Evolutionary conservation across 2,113 vertebrate species (phyloP).

Genomic region (Catharus fuscescens): DNA sequence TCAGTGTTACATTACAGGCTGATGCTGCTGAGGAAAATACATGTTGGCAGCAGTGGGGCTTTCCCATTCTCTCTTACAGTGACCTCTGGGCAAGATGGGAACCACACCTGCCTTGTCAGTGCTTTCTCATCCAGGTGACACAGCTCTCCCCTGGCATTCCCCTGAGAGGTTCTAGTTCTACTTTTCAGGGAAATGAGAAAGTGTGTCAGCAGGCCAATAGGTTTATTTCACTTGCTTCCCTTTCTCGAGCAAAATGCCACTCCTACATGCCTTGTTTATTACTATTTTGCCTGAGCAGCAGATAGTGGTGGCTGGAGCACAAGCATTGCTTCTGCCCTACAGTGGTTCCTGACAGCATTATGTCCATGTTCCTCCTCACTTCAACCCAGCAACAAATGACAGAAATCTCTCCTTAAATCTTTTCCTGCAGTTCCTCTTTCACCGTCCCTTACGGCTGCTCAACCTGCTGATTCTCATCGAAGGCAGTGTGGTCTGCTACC

Average conservation of each 20-base stretch:
- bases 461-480: constrained; percentile 97
- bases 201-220: background rate
- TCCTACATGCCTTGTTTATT: rapidly evolving
- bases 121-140: rapidly evolving
- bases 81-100: background rate
- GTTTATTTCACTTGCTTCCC: background rate
- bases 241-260: background rate
- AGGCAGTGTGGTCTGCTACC: constrained; percentile 94
- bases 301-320: background rate
- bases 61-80: background rate
- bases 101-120: rapidly evolving
- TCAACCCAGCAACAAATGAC: background rate
- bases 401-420: background rate
- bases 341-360: background rate
- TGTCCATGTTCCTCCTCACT: rapidly evolving
- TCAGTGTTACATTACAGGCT: background rate
- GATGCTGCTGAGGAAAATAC: background rate
- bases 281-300: background rate
- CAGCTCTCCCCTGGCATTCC: background rate
- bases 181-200: background rate
- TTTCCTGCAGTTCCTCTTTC: constrained; percentile 90
- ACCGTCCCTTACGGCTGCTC: constrained; percentile 96
- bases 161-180: background rate
- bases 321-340: background rate
- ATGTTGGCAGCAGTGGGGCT: background rate